phyloP scores from a whole-genome alignment of 1,140 invertebrate genomes.

The Pseudomyrmex sp. region DNA sequence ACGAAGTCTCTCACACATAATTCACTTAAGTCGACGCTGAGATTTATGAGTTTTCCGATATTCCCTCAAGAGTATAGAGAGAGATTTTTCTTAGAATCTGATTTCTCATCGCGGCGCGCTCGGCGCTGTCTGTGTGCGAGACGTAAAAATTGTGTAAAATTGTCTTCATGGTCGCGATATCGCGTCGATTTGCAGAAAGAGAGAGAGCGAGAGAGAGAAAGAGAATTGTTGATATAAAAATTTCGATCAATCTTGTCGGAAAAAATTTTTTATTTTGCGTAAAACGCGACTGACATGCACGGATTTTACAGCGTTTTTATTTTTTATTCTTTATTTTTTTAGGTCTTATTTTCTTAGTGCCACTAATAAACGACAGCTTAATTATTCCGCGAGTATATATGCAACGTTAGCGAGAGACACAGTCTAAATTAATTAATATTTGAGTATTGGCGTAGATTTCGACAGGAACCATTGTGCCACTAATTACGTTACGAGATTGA shows the following conservation, averaged over 20 bases:
- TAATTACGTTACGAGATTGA: slow-evolving; percentile 46
- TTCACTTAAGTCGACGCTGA: slow-evolving; percentile 64
- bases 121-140: slow-evolving; percentile 63
- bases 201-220: no score
- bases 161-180: slow-evolving; percentile 53
- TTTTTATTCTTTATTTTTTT: neutral
- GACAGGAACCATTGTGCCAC: slow-evolving; percentile 20
- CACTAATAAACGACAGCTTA: neutral
- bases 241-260: no score
- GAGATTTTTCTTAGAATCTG: slow-evolving; percentile 65
- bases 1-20: slow-evolving; percentile 66
- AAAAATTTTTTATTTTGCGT: no score
- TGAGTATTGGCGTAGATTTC: slow-evolving; percentile 34
- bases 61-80: slow-evolving; percentile 67
- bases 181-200: slow-evolving; percentile 1
- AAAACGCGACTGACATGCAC: neutral
- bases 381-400: neutral
- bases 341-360: neutral
- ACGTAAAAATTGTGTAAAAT: slow-evolving; percentile 71
- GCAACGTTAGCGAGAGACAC: slow-evolving; percentile 17
- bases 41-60: slow-evolving; percentile 76
- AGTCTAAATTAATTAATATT: slow-evolving; percentile 47
- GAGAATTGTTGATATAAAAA: no score
- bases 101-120: slow-evolving; percentile 47
- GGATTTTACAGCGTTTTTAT: no score